Base-by-base conservation (phyloP, 1,140 invertebrate genomes). In the Procambarus virginalis region DNA sequence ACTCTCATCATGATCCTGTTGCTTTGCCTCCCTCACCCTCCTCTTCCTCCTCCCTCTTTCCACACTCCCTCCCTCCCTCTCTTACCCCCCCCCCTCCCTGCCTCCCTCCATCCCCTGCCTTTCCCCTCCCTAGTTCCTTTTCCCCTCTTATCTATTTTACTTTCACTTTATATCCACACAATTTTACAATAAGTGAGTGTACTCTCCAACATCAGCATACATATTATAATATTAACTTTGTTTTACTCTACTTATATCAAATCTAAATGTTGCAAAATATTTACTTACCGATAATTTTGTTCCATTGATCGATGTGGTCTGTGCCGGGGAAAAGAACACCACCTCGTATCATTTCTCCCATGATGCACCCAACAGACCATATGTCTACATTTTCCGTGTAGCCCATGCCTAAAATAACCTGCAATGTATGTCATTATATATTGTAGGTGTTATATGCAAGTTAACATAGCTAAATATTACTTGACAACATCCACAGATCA, bases 281-380 rank as follows among this genome's bases (percentile, higher is more conserved):
- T 22, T 20, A 48, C 92, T 94, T 93, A 96, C 97, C 97, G 92
- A 99, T 99, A 93, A 99, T 99, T 95, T 99, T 99, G 94, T 99
- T 99, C 99, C 99, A 99, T 94, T 99, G 99, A 95, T 99, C 99
- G 94, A 99, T 99, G 94, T 99, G 99, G 96, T 99, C 99, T 78
- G 97, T 99, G 68, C 99, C 99, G 64, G 98, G 99, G 94, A 99
- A 99, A 51, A 99, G 95, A 20, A 99, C 99, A 55, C 97, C 97
- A 89, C 99, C 99, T 91, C 98, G 95, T 92, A 99, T 99, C 97
- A 99, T 99, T 94, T 99, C 99, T n/a, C 99, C 99, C 98, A 99
- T 99, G 93, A 99, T 99, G 95, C 99, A 99, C 22, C 99, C 99
- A 70, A 99, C 99, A 46, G 98, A 99, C 99, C 99, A 99, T 92